A percentile compares a stretch with the other conserved stretches of the same genome.
Conservation (phyloP, 2,797 vertebrate species). For the Galaxias olidus region DNA sequence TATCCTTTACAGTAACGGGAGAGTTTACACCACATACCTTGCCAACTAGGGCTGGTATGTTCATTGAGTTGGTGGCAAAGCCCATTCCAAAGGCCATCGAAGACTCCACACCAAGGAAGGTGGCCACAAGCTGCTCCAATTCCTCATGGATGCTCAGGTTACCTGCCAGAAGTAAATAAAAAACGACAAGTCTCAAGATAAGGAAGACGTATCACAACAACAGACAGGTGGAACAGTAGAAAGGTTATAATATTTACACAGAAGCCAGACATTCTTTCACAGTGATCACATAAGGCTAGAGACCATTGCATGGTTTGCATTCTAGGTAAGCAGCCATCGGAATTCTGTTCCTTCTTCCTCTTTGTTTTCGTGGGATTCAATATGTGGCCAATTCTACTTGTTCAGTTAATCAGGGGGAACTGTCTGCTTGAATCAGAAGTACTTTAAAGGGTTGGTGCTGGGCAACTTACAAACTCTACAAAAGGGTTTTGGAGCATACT, state of each 20-base stretch:
- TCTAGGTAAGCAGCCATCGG: no score
- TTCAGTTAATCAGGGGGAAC: constrained; percentile 38
- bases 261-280: no score
- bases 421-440: constrained; percentile 26
- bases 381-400: constrained; percentile 29
- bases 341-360: no score
- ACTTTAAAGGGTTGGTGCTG: constrained; percentile 25
- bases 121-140: constrained; percentile 76
- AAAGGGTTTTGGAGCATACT: constrained; percentile 38
- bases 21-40: constrained; percentile 61
- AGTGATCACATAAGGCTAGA: no score
- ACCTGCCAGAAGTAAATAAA: constrained; percentile 64
- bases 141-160: constrained; percentile 88
- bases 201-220: no score
- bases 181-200: no score
- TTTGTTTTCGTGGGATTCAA: no score
- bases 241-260: no score
- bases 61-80: constrained; percentile 97
- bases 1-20: not conserved
- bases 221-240: no score
- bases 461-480: constrained; percentile 26
- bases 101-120: constrained; percentile 84
- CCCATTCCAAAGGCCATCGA: constrained; percentile 96
- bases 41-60: constrained; percentile 87
- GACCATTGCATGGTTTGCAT: no score